Evolutionary conservation across 2,113 vertebrate species (phyloP).

Genomic region (Acrocephalus arundinaceus): DNA sequence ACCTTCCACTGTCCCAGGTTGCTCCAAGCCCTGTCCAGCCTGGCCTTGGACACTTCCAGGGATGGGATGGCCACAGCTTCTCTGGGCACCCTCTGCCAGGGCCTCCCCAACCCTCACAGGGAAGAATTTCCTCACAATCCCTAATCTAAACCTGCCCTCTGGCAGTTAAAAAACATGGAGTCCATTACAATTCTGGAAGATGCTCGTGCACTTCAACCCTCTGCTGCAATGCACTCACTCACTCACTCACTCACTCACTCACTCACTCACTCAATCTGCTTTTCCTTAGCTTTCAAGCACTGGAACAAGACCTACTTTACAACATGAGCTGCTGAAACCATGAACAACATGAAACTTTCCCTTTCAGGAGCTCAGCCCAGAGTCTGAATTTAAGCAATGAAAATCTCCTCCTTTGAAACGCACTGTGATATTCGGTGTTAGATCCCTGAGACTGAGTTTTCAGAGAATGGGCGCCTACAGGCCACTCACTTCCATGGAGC

Average conservation of each 20-base stretch:
- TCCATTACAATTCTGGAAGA: neutral
- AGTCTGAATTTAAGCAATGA: neutral
- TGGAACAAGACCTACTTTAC: neutral
- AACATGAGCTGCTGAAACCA: neutral
- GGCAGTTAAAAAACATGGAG: neutral
- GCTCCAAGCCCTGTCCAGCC: fast-evolving
- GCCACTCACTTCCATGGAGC: neutral
- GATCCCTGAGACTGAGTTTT: neutral
- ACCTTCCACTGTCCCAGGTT: fast-evolving
- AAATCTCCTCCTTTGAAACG: neutral
- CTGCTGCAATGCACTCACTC: neutral
- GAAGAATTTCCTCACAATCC: neutral
- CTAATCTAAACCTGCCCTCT: neutral
- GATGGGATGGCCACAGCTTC: neutral
- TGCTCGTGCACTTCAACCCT: neutral
- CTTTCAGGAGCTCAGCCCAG: neutral
- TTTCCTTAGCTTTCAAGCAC: neutral
- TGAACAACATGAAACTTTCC: neutral
- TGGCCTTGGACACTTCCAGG: neutral
- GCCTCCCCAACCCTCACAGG: neutral
- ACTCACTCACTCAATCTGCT: neutral
- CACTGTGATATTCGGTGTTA: neutral
- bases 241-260: neutral
- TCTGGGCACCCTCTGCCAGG: neutral
- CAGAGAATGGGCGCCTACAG: neutral